A percentile compares a stretch with the other conserved stretches of the same genome.
Conservation (phyloP, 2,888 invertebrate genomes). For the Ophion slaviceki region DNA sequence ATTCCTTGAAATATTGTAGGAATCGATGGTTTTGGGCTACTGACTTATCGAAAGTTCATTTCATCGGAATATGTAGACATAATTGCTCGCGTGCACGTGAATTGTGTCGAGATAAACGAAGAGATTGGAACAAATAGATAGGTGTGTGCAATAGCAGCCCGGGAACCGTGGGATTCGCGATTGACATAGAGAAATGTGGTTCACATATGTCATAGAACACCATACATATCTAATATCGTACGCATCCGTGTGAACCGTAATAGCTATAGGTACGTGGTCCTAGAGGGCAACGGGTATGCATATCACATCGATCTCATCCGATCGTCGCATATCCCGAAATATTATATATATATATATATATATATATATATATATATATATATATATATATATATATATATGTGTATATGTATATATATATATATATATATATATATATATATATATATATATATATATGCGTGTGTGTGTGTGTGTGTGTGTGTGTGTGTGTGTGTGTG, state of each 20-base stretch:
- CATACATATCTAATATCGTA: conserved; percentile 44
- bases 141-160: conserved; percentile 9
- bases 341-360: conserved; percentile 13
- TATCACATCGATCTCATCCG: conserved; percentile 58
- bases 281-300: conserved; percentile 36
- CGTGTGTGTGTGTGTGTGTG: too few species aligned
- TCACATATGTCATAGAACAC: conserved; percentile 33
- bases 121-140: conserved; percentile 55
- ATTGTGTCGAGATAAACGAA: conserved; percentile 39
- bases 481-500: not conserved
- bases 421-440: too few species aligned
- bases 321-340: conserved; percentile 19
- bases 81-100: conserved; percentile 1
- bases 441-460: too few species aligned
- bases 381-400: too few species aligned
- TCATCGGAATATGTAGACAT: not conserved
- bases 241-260: conserved; percentile 8
- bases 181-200: conserved; percentile 51
- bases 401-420: too few species aligned
- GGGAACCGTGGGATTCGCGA: conserved; percentile 26
- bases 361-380: too few species aligned
- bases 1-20: not conserved
- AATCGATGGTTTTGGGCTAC: not conserved
- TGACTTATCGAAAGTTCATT: not conserved
- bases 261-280: conserved; percentile 7